These are phyloP conservation scores for Styela plicata DNA, from an alignment of 23 tunicate species.

Conservation along the genomic window DNA sequence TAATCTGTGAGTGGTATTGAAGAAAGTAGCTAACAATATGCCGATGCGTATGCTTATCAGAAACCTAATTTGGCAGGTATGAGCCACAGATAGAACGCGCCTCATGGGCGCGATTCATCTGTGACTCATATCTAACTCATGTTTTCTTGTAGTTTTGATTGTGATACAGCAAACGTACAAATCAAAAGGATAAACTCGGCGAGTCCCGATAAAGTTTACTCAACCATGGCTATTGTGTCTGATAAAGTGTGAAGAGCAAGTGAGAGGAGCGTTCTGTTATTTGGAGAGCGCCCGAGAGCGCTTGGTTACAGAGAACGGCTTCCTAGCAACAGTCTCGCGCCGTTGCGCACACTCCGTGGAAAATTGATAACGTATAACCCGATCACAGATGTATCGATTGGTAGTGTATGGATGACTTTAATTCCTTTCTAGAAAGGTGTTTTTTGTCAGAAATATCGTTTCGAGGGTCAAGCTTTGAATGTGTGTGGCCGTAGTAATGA, in stretches of 20 bases:
- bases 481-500: too few relatives aligned
- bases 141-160: too few relatives aligned
- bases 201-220: not conserved
- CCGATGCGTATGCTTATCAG: too few relatives aligned
- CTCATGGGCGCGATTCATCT: too few relatives aligned
- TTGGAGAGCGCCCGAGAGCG: slow-evolving; percentile 29
- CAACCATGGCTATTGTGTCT: not conserved
- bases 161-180: not conserved
- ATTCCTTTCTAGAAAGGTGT: too few relatives aligned
- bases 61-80: too few relatives aligned
- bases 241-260: not conserved
- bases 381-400: not conserved
- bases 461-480: too few relatives aligned
- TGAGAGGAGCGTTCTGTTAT: slow-evolving; percentile 7
- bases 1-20: not conserved
- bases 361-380: not conserved
- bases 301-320: slow-evolving; percentile 25
- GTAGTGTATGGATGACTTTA: too few relatives aligned
- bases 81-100: too few relatives aligned
- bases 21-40: not conserved
- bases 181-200: not conserved
- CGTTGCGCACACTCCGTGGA: slow-evolving; percentile 5
- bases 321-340: slow-evolving; percentile 22
- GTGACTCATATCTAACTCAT: too few relatives aligned
- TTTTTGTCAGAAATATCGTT: too few relatives aligned